Evolutionary conservation across 2,888 invertebrate genomes (phyloP), one percentile per base, ranked within the genome.

Genomic region (Mantis religiosa): DNA sequence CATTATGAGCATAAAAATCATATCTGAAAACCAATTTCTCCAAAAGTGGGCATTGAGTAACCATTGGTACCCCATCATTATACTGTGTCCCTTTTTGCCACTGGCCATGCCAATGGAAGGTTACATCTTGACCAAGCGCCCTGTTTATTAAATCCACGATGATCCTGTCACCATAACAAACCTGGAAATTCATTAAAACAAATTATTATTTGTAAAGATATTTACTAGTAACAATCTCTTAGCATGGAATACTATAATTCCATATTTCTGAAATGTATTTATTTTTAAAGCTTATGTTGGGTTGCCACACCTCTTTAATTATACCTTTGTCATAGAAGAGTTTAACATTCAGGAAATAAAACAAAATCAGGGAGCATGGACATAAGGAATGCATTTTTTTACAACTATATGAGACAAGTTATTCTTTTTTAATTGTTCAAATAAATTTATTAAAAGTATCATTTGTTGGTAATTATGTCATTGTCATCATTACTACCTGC

Each of bases 91-190:
- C 91, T 15, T 90, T 90, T 89, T 93, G 93, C 82, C 91, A 92
- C 15, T 93, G 89, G 12, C 94, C 94, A 91, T 94, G 94, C 94
- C 94, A 94, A 91, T 94, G 94, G 47, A 94, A 92, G 81, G 93
- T 91, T 25, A 93, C 92, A 15, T 92, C 92, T 89, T 92, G 92
- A 0, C 91, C 91, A 25, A 91, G 91, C 89, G 93, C 90, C 30
- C 91, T 91, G 90, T 93, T 93, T 28, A 91, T 88, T 7, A 93
- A 92, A 88, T 93, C 92, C 12, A 93, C 93, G 15, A 92, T 90
- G 7, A 93, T 90, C 28, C 91, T 91, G 90, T 93, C 93, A 0
- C 92, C 91, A 81, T 92, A 90, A 90, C 93, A 93, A 25, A 93
- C 93, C 93, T 93, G 88, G 0, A 88, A 84, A 28, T 27, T 25